Evolutionary conservation across 2,888 invertebrate species (phyloP), one percentile per base, ranked within the genome.

Genomic region (Aquatica leii): DNA sequence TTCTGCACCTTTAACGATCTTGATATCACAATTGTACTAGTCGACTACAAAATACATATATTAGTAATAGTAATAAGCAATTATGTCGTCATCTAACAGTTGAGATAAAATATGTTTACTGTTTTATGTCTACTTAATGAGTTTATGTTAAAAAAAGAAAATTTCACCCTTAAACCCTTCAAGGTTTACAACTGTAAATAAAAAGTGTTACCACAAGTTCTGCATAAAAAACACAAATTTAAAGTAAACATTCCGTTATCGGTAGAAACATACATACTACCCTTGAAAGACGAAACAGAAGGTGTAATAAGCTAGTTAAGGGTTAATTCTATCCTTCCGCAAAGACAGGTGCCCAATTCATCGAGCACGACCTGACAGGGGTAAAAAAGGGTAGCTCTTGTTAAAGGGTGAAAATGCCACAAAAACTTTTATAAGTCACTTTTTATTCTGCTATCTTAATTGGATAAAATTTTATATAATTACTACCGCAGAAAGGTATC

Each of bases 281-380:
- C 43, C 12, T 15, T 15, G 14, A 34, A 43, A 56, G 21, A 41
- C 20, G 58, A 68, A 73, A 73, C 76, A 76, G 75, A 74, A 76
- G 77, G 66, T 61, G 67, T 68, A 74, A 74, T 74, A 67, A 71
- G 71, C 69, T 67, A 68, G 72, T 76, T 75, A 76, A 76, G 76
- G 76, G 76, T 76, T 76, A 76, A 75, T 76, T 74, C 67, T 52
- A 66, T 62, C 66, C 66, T 66, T 66, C 61, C 57, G 49, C 18
- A 37, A 50, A 51, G 69, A 72, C 77, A 77, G 77, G 77, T 77
- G 76, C 64, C 66, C 65, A 55, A 74, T 72, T 73, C 71, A 69
- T 69, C 71, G 71, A 57, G 67, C 60, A 64, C 73, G 70, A 69
- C 69, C 73, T 73, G 74, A 71, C 73, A 71, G 70, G 55, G 69